Evolutionary conservation across 2,113 vertebrate species (phyloP).

Genomic region (Alligator sinensis): DNA sequence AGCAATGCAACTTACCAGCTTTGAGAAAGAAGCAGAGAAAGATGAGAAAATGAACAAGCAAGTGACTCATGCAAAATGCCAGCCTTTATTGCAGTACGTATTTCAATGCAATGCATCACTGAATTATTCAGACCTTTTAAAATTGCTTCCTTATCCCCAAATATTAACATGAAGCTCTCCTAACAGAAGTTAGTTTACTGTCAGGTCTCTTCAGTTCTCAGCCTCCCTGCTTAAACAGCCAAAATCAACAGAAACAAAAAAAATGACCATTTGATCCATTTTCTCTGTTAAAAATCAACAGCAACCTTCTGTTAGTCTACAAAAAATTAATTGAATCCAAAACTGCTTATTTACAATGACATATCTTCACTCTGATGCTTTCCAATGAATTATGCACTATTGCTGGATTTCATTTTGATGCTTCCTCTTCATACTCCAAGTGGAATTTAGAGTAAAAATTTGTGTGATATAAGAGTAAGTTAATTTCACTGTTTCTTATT

Average conservation of each 20-base stretch:
- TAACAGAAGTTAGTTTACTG: not conserved
- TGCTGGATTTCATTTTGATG: not conserved
- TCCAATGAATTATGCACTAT: rapidly evolving
- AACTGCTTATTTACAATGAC: not conserved
- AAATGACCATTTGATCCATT: not conserved
- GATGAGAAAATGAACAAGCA: not conserved
- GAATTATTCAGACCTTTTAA: not conserved
- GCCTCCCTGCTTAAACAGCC: not conserved
- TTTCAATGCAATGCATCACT: not conserved
- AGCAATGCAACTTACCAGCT: not conserved
- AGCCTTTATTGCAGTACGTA: not conserved
- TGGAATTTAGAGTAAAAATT: not conserved
- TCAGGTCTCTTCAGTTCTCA: not conserved
- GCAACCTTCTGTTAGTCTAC: not conserved
- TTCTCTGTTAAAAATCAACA: not conserved
- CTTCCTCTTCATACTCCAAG: not conserved
- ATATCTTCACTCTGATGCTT: not conserved
- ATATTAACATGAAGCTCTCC: not conserved
- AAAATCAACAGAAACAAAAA: not conserved
- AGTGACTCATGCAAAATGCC: not conserved
- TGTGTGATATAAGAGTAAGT: rapidly evolving
- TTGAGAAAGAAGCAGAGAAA: not conserved
- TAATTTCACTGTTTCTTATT: rapidly evolving
- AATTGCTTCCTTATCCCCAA: not conserved
- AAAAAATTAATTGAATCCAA: not conserved